Percentiles rank a stretch among this genome's conserved stretches.
phyloP scores from a whole-genome alignment of 2,113 vertebrate genomes.

The Ophiodon elongatus region DNA sequence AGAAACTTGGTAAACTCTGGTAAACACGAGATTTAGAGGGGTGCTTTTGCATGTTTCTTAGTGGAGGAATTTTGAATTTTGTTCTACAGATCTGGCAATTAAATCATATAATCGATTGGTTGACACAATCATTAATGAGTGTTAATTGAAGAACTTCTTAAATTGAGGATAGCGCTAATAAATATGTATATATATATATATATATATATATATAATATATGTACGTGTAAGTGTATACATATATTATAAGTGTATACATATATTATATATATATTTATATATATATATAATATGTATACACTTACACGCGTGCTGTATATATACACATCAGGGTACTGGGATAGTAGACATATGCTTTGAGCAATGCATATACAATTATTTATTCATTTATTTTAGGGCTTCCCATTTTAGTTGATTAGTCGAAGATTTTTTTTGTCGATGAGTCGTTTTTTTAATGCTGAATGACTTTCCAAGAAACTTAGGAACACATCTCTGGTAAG shows the following conservation, averaged over 20 bases:
- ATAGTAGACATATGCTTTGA: not conserved
- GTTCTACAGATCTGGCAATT: no score
- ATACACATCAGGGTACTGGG: slow-evolving; percentile 64
- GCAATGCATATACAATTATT: not conserved
- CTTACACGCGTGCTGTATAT: slow-evolving; percentile 37
- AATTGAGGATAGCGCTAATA: not conserved
- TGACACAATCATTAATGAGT: not conserved
- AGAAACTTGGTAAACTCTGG: not conserved
- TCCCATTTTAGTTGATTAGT: not conserved
- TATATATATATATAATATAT: no score
- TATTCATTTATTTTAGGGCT: not conserved
- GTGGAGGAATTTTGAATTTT: no score
- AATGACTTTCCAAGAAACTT: not conserved
- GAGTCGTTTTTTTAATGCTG: not conserved
- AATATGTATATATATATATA: not conserved
- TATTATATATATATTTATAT: no score
- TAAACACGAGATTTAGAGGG: no score
- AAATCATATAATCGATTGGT: no score
- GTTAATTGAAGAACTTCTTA: not conserved
- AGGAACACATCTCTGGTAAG: not conserved
- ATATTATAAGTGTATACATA: no score
- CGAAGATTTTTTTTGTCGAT: not conserved
- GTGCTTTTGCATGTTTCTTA: not conserved
- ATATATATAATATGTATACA: no score
- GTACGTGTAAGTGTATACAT: no score